Conservation (phyloP, 2,113 vertebrate genomes). For the Eira barbara region DNA sequence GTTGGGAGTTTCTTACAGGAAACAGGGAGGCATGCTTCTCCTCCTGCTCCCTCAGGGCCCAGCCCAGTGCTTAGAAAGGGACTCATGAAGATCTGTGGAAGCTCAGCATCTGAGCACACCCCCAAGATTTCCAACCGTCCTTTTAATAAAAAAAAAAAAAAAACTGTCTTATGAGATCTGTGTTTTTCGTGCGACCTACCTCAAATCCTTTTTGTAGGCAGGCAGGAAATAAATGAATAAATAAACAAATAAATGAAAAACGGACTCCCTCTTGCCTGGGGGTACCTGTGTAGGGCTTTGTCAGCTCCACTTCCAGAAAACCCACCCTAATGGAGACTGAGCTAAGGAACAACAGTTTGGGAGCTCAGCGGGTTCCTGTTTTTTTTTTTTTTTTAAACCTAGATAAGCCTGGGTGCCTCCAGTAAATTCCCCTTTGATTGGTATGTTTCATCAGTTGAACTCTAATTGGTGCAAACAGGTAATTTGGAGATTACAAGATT, state of each 20-base stretch:
- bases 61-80: neutral
- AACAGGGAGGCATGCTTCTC: neutral
- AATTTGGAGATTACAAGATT: constrained; percentile 85
- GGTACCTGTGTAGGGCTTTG: constrained; percentile 31
- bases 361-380: constrained; percentile 7
- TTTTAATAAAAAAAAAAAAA: neutral
- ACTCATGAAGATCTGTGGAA: neutral
- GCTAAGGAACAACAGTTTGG: constrained; percentile 33
- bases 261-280: constrained; percentile 48
- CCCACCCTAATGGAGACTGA: neutral
- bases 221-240: constrained; percentile 71
- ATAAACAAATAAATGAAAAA: constrained; percentile 65
- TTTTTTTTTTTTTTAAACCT: constrained; percentile 41
- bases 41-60: neutral
- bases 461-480: constrained; percentile 84
- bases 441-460: constrained; percentile 83
- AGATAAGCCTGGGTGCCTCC: constrained; percentile 73
- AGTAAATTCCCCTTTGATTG: constrained; percentile 80
- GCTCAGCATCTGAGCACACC: neutral
- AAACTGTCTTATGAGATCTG: neutral
- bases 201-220: constrained; percentile 55
- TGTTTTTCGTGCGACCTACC: constrained; percentile 38
- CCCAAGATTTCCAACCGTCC: neutral
- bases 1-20: neutral
- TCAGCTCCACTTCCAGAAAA: constrained; percentile 50